phyloP scores from a whole-genome alignment of 2,113 vertebrate genomes.

The Lepidothrix coronata region DNA sequence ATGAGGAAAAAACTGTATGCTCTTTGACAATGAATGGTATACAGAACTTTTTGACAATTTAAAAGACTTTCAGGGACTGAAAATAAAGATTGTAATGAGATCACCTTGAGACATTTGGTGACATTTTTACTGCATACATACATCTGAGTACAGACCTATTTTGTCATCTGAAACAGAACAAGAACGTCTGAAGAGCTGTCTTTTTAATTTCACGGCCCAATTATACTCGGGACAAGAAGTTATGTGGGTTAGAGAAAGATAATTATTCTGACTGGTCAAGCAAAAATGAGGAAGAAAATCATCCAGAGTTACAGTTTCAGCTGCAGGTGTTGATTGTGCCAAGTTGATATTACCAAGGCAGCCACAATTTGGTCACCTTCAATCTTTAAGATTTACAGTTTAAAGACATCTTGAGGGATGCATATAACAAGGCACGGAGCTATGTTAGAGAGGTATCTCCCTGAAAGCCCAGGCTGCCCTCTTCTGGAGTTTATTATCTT shows the following conservation, averaged over 20 bases:
- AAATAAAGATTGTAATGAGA: neutral
- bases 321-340: neutral
- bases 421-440: neutral
- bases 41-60: neutral
- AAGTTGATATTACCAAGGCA: neutral
- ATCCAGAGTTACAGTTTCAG: neutral
- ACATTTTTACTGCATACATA: neutral
- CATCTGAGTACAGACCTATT: neutral
- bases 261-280: neutral
- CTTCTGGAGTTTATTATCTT: neutral
- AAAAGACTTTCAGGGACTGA: neutral
- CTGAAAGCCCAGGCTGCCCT: constrained; percentile 32
- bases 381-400: neutral
- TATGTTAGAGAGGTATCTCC: neutral
- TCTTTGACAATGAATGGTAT: neutral
- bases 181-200: neutral
- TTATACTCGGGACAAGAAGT: neutral
- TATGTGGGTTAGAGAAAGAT: neutral
- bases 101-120: neutral
- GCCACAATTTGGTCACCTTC: neutral
- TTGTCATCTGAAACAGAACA: neutral
- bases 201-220: neutral
- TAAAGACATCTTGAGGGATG: neutral
- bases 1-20: neutral
- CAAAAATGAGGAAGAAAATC: neutral